Percentiles rank a stretch among this genome's conserved stretches.
Conservation (phyloP, 1,140 invertebrate genomes). For the Lepidurus couesii region DNA sequence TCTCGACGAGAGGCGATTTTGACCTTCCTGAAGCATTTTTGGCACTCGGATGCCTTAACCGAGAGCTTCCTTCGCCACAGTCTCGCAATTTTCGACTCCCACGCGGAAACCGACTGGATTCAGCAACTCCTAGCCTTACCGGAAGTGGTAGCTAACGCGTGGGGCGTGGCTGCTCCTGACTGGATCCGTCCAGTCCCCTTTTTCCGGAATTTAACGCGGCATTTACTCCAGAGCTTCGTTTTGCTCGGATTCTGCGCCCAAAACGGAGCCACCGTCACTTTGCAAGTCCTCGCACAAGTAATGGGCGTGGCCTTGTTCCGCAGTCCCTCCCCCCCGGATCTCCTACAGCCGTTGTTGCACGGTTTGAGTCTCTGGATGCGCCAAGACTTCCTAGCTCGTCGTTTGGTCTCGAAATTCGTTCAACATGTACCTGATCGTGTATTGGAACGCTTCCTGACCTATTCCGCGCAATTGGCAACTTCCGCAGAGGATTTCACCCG, state of each 20-base stretch:
- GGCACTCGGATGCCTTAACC: constrained; percentile 27
- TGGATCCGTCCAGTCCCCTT: constrained; percentile 31
- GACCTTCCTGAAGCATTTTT: constrained; percentile 30
- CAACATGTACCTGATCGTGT: background rate
- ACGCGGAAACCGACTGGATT: constrained; percentile 38
- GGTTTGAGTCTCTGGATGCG: background rate
- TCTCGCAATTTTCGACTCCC: background rate
- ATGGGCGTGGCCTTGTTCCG: constrained; percentile 39
- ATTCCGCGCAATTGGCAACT: background rate
- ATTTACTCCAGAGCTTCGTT: constrained; percentile 40
- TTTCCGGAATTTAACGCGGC: constrained; percentile 34
- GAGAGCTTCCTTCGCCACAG: constrained; percentile 33
- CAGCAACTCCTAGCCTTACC: constrained; percentile 38
- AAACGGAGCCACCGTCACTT: constrained; percentile 36
- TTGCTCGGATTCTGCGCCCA: constrained; percentile 40
- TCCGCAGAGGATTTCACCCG: background rate
- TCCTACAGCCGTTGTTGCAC: background rate
- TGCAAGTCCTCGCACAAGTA: constrained; percentile 38
- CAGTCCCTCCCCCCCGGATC: background rate
- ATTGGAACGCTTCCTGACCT: background rate
- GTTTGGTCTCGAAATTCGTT: background rate
- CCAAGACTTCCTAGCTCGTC: background rate
- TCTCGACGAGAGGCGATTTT: constrained; percentile 27
- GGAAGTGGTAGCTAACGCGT: constrained; percentile 41
- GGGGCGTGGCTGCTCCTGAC: constrained; percentile 37